These are phyloP conservation scores for Loxodonta africana DNA, from an alignment of 2,113 vertebrate genomes.

Conservation along the genomic window DNA sequence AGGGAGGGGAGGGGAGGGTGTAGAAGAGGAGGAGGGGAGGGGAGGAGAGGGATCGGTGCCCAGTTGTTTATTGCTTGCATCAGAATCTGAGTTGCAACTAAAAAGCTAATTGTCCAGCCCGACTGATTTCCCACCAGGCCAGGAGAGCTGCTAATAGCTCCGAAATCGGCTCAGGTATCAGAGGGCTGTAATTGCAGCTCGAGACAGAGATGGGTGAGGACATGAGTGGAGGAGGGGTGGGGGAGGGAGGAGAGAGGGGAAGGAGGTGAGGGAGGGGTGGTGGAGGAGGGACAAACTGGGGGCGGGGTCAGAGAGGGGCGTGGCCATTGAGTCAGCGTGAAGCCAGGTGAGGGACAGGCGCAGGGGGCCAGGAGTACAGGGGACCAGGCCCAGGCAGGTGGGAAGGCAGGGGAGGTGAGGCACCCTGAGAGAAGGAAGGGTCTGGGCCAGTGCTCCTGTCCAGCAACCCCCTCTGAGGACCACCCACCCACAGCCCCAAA, in stretches of 20 bases:
- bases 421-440: not conserved
- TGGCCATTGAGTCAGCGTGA: not conserved
- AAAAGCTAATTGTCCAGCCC: slow-evolving; percentile 88
- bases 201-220: slow-evolving; percentile 70
- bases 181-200: slow-evolving; percentile 90
- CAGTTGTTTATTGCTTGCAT: slow-evolving; percentile 81
- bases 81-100: slow-evolving; percentile 82
- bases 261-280: rapidly evolving
- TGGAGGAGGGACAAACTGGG: rapidly evolving
- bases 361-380: rapidly evolving
- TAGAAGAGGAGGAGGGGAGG: rapidly evolving
- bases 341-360: not conserved
- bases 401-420: not conserved
- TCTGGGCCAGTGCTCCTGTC: not conserved
- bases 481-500: not conserved
- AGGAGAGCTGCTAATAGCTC: slow-evolving; percentile 87
- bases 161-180: slow-evolving; percentile 89
- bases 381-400: not conserved
- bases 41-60: not conserved
- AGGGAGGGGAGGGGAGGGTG: rapidly evolving
- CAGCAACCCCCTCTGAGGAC: not conserved
- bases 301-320: not conserved
- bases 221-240: not conserved
- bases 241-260: not conserved
- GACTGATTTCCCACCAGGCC: slow-evolving; percentile 86